Base-by-base conservation (phyloP, 2,888 invertebrate species). In the Liopterus haemorrhoidalis region DNA sequence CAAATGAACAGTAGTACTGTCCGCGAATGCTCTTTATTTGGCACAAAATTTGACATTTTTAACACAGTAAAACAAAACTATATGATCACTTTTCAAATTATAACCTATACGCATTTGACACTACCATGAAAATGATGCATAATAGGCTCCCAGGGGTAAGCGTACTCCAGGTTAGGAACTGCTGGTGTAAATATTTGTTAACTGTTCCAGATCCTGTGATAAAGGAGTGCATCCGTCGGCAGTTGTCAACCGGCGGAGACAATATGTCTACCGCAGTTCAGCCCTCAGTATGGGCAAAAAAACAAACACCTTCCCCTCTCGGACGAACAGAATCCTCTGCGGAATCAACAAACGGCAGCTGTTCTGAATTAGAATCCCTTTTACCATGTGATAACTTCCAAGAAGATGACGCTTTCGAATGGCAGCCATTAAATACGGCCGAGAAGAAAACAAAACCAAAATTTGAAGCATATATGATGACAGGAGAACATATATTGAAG, bases 391-490 rank as follows among this genome's bases (percentile, higher is more conserved):
- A 44, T 31, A 37, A 33, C 59, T 64, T 45, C 55, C 58, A 39
- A 14, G 70, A 71, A 54, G 70, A 72, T 51, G 71, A 72, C 52
- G 62, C 72, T 20, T 62, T 71, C 44, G 72, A 73, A 55, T 74
- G 74, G 74, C 72, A 74, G 55, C 74, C 74, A 2, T 62, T 74
- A 40, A n/a, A n/a, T n/a, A 63, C 66, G 37, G 64, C 63, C 31
- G 68, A 68, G 43, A 69, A 68, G 37, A 61, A 62, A 42, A 56
- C 57, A 46, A 62, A 62, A 39, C 70, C 65, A 42, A 82, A 88
- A 68, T 91, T 88, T 71, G 92, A 92, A 71, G 89, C 92, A 45
- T 95, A 90, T 75, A 89, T 94, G 83, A 95, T 95, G 95, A 95
- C 95, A 20, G 95, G 95, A 32, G 94, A 95, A 70, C 81, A 93